Percentiles rank a stretch among this genome's conserved stretches.
phyloP scores from a whole-genome alignment of 2,888 invertebrate genomes.

The Himalopsyche kuldschensis region DNA sequence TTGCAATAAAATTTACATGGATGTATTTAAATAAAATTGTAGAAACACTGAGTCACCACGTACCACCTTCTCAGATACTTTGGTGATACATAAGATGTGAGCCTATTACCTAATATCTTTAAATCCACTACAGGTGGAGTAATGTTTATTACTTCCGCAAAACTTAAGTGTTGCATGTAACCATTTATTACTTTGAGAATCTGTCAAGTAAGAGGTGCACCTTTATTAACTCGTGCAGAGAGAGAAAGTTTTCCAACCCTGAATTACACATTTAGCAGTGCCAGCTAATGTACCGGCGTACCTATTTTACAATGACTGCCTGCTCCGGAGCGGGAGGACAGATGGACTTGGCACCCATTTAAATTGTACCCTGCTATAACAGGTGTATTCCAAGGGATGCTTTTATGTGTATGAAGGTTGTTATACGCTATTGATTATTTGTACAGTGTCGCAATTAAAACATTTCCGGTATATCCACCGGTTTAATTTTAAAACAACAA shows the following conservation, averaged over 20 bases:
- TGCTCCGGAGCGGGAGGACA: neutral
- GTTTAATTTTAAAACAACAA: too few species aligned
- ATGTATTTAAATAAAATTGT: neutral
- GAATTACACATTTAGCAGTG: conserved; percentile 17
- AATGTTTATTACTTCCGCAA: neutral
- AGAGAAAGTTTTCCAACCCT: conserved; percentile 10
- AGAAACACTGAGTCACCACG: neutral
- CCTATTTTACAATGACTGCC: neutral
- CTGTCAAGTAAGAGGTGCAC: neutral
- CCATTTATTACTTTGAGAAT: neutral
- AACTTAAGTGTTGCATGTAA: neutral
- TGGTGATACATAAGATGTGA: neutral
- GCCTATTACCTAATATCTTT: neutral
- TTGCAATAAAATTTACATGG: too few species aligned
- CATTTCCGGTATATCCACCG: neutral
- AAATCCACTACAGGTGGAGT: neutral
- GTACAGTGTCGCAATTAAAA: neutral
- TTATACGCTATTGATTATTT: neutral
- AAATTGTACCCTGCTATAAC: neutral
- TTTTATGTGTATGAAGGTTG: neutral
- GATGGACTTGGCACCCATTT: neutral
- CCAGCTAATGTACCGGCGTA: conserved; percentile 7
- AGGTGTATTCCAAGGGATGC: neutral
- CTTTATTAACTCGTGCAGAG: neutral
- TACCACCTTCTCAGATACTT: neutral